phyloP scores from a whole-genome alignment of 2,888 invertebrate genomes.

The Congeria kusceri region DNA sequence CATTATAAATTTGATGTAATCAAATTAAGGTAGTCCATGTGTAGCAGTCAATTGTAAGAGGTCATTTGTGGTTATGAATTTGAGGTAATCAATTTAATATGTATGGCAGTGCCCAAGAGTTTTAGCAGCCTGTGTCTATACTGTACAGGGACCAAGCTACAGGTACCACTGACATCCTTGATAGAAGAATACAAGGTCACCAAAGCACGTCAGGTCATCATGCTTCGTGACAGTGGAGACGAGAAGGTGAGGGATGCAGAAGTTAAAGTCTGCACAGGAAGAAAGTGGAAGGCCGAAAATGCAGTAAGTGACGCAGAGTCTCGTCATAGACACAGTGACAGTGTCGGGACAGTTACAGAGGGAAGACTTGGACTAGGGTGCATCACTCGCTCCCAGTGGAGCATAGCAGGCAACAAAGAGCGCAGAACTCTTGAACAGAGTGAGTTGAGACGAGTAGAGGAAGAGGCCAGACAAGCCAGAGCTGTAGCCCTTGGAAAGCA shows the following conservation, averaged over 20 bases:
- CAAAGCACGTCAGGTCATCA: conserved; percentile 23
- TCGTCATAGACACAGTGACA: conserved; percentile 24
- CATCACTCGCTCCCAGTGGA: conserved; percentile 10
- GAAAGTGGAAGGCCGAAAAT: conserved; percentile 24
- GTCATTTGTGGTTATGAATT: too few species aligned
- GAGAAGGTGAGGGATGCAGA: conserved; percentile 26
- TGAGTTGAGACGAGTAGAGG: conserved; percentile 9
- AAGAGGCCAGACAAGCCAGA: conserved; percentile 7
- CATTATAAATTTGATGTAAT: too few species aligned
- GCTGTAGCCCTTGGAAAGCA: conserved; percentile 13
- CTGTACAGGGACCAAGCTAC: conserved; percentile 34
- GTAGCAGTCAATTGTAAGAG: too few species aligned
- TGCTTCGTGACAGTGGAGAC: conserved; percentile 20
- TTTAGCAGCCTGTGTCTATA: conserved; percentile 39
- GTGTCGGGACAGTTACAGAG: background rate
- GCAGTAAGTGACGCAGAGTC: conserved; percentile 17
- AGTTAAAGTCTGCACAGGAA: conserved; percentile 18
- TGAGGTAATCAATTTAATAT: too few species aligned
- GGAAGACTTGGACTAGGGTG: conserved; percentile 13
- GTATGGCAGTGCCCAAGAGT: conserved; percentile 41
- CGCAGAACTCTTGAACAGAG: conserved; percentile 1
- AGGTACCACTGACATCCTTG: conserved; percentile 40
- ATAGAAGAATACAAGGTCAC: conserved; percentile 48
- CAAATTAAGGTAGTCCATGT: too few species aligned
- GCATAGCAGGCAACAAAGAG: conserved; percentile 17